Conservation (phyloP, 2,797 vertebrate species). For the Labeo calbasu region DNA sequence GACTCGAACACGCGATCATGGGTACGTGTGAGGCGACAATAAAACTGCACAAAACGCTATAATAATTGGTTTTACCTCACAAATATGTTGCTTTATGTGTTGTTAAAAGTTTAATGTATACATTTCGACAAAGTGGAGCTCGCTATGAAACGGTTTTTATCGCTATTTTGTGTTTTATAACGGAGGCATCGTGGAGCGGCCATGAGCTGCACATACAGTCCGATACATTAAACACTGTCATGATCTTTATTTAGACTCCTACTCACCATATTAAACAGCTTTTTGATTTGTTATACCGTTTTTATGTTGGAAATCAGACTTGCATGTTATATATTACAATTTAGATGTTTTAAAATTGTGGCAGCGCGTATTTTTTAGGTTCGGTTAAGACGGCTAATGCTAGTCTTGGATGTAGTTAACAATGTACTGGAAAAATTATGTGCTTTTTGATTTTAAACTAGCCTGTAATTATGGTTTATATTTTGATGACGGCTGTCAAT, state of each 20-base stretch:
- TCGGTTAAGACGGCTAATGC: neutral
- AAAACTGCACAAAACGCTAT: fast-evolving
- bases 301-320: neutral
- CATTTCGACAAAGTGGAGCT: fast-evolving
- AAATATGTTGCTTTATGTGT: fast-evolving
- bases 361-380: too few relatives aligned
- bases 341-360: neutral
- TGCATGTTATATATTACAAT: neutral
- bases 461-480: neutral
- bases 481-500: neutral
- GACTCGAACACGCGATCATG: conserved; percentile 77
- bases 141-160: neutral
- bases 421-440: neutral
- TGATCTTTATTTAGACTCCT: fast-evolving
- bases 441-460: neutral
- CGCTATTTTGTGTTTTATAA: neutral
- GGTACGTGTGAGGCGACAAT: conserved; percentile 67
- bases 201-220: conserved; percentile 1
- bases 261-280: neutral
- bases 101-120: neutral
- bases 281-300: too few relatives aligned
- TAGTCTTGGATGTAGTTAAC: neutral
- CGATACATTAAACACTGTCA: neutral
- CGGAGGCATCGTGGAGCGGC: conserved; percentile 20
- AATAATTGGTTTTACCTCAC: neutral